Evolutionary conservation across 2,797 vertebrate genomes (phyloP).

Genomic region (Gymnodraco acuticeps): DNA sequence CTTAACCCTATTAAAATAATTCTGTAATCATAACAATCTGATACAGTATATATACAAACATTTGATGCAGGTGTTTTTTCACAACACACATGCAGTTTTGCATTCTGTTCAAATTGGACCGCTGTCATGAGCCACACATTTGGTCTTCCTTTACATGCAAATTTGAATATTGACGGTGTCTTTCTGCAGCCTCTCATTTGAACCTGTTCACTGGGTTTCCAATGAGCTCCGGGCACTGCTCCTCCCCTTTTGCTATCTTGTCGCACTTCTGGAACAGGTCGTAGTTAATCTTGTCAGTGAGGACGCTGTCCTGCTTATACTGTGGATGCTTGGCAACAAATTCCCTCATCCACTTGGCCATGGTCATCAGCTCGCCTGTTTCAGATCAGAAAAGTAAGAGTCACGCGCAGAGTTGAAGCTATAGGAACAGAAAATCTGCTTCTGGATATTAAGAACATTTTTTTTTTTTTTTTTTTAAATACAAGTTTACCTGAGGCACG

Average conservation of each 20-base stretch:
- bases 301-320: conserved; percentile 96
- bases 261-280: conserved; percentile 93
- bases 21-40: conserved; percentile 96
- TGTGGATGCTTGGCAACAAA: conserved; percentile 92
- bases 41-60: conserved; percentile 93
- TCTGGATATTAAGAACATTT: background rate
- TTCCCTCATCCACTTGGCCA: conserved; percentile 97
- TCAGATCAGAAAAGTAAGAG: background rate
- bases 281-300: conserved; percentile 96
- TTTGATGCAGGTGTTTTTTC: conserved; percentile 85
- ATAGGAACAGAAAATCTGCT: background rate
- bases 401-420: background rate
- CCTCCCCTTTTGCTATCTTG: conserved; percentile 90
- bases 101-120: conserved; percentile 73
- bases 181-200: conserved; percentile 75
- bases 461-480: background rate
- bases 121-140: conserved; percentile 73
- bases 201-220: conserved; percentile 89
- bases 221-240: conserved; percentile 93
- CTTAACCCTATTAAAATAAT: conserved; percentile 94
- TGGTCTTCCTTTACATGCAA: conserved; percentile 84
- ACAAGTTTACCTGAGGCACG: conserved; percentile 92
- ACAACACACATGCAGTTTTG: conserved; percentile 76
- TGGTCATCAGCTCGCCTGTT: conserved; percentile 96
- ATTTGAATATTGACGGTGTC: background rate